Conservation (phyloP, 1,140 invertebrate genomes). For the Conus betulinus region DNA sequence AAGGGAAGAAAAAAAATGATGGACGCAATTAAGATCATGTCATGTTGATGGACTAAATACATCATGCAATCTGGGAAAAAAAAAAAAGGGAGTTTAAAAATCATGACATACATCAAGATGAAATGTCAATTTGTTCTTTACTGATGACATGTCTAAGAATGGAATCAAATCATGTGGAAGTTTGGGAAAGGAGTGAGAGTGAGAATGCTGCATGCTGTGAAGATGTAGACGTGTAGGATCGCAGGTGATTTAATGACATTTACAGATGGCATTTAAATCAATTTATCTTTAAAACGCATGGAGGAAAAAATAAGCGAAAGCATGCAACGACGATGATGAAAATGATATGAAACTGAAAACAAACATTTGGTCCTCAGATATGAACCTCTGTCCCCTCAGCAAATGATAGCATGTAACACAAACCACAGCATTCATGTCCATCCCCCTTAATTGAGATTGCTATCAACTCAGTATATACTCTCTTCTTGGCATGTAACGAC, state of each 20-base stretch:
- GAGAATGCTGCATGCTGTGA: not conserved
- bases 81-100: not conserved
- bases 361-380: not conserved
- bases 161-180: no score
- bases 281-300: not conserved
- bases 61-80: not conserved
- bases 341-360: not conserved
- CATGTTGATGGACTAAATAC: conserved; percentile 5
- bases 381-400: not conserved
- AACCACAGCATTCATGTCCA: not conserved
- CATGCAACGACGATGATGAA: not conserved
- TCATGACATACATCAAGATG: not conserved
- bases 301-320: not conserved
- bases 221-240: not conserved
- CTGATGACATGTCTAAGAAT: not conserved
- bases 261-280: not conserved
- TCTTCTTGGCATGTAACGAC: not conserved
- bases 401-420: not conserved
- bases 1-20: not conserved
- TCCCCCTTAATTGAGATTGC: not conserved
- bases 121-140: conserved; percentile 1
- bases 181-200: not conserved
- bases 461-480: not conserved
- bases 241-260: not conserved
- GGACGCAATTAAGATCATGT: conserved; percentile 21